Evolutionary conservation across 2,888 invertebrate species (phyloP).

Genomic region (Catocala sponsa): DNA sequence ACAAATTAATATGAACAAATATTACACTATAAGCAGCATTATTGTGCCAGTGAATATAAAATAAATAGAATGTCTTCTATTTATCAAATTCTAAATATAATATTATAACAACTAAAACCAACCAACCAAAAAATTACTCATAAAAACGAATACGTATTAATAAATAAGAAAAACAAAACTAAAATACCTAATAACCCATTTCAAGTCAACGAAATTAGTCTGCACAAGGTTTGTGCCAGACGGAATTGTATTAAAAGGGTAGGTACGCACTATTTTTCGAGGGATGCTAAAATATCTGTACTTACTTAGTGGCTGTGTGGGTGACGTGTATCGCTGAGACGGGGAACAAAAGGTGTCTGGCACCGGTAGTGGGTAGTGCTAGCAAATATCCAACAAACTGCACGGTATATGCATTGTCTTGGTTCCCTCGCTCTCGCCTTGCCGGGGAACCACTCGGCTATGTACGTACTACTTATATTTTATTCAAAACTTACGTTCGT

Average conservation of each 20-base stretch:
- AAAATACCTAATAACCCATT: background rate
- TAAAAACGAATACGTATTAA: too few species aligned
- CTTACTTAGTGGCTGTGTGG: background rate
- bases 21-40: too few species aligned
- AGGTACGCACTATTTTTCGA: conserved; percentile 3
- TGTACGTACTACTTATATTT: conserved; percentile 12
- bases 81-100: too few species aligned
- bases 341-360: conserved; percentile 65
- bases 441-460: conserved; percentile 31
- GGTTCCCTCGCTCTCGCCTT: conserved; percentile 51
- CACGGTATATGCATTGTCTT: conserved; percentile 65
- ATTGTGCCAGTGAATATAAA: too few species aligned
- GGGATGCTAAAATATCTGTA: background rate
- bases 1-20: too few species aligned
- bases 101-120: too few species aligned
- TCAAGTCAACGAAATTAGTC: background rate
- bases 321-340: background rate
- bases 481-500: conserved; percentile 3
- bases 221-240: background rate
- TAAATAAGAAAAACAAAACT: background rate
- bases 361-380: conserved; percentile 44
- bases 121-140: too few species aligned
- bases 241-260: background rate
- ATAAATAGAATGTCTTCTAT: too few species aligned
- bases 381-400: conserved; percentile 56